phyloP scores from a whole-genome alignment of 92 coral and sea anemone species.

The Zoanthus solanderi region DNA sequence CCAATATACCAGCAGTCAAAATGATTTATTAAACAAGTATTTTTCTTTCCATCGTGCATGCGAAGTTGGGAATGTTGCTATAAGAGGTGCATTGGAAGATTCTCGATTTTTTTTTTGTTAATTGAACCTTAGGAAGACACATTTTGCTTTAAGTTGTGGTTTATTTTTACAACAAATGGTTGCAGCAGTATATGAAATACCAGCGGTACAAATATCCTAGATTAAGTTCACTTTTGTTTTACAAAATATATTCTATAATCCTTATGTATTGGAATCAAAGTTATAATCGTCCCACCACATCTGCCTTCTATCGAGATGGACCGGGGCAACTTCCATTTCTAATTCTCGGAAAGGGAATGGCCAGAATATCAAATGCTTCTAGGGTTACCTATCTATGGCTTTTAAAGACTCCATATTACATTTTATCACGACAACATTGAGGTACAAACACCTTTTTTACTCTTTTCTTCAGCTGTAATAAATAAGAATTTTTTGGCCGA shows the following conservation, averaged over 20 bases:
- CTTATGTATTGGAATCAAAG: constrained; percentile 37
- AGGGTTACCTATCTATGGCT: neutral
- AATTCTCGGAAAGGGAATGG: neutral
- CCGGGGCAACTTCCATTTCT: neutral
- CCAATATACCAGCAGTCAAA: no score
- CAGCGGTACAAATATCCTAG: constrained; percentile 58
- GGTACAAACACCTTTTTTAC: neutral
- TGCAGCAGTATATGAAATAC: constrained; percentile 48
- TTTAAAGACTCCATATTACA: neutral
- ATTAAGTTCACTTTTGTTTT: constrained; percentile 58
- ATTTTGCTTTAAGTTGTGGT: constrained; percentile 12
- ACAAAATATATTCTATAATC: constrained; percentile 71
- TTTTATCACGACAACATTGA: neutral
- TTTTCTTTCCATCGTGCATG: no score
- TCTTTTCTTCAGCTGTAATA: constrained; percentile 32
- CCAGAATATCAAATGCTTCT: neutral
- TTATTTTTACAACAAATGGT: constrained; percentile 51
- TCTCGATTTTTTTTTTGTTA: no score
- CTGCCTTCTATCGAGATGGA: neutral
- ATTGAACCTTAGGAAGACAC: neutral
- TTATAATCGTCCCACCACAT: constrained; percentile 9
- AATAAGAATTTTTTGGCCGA: constrained; percentile 22
- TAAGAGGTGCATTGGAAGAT: no score
- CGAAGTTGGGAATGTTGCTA: no score
- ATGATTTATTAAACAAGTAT: no score